Base-by-base conservation (phyloP, 2,888 invertebrate species). In the Catocala fraxini region DNA sequence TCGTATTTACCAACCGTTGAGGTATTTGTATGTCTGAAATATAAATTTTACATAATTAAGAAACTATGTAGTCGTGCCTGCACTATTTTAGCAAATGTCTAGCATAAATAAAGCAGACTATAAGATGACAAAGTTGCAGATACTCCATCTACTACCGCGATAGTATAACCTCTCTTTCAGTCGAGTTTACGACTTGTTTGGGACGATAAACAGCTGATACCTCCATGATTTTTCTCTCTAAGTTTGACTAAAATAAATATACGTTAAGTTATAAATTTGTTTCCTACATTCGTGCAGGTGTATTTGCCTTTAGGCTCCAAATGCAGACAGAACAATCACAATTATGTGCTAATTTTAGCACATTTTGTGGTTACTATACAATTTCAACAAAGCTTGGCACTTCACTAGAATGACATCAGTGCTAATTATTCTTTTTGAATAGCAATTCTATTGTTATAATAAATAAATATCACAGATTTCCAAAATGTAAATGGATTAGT, bases 401-500 rank as follows among this genome's bases (percentile, higher is more conserved):
- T 61, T 60, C 13, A 39, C 51, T 52, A 56, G 47, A 12, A 61
- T 73, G 63, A 63, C 53, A 59, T 70, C 51, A 72, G 62, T 68
- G 72, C 48, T 35, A 70, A 63, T 25, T 62, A 52, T 33, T 49
- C 25, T 25, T 62, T 59, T 58, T 62, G 45, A 53, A 33, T 46
- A 39, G 43, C 48, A 66, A 60, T 56, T 51, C 52, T 62, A 64
- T 73, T 73, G 59, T 53, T 58, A 47, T 33, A 25, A 35, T 39
- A 56, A 68, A 52, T 46, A 46, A 47, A 49, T 49, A 52, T 57
- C 12, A 6, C 42, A 59, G 51, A 62, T 65, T 63, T 54, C 11
- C 6, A 25, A 54, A 60, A 55, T 59, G 53, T 64, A 59, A 66
- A 53, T 62, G 63, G 71, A 77, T 75, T 71, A 53, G 56, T 59